Conservation (phyloP, 2,113 vertebrate species). For the Rhea pennata region DNA sequence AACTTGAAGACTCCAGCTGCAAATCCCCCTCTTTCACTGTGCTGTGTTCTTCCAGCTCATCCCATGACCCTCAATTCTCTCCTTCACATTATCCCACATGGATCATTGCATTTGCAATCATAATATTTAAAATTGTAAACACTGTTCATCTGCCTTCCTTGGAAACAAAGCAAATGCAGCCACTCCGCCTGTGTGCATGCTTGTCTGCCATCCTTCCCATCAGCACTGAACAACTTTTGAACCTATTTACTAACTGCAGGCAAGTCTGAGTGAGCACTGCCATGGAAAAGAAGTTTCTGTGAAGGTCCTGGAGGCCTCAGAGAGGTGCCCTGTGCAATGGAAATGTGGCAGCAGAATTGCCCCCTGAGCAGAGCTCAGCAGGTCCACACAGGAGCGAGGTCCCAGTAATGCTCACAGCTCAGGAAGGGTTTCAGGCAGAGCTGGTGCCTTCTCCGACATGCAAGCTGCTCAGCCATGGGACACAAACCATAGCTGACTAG, state of each 20-base stretch:
- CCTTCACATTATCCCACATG: neutral
- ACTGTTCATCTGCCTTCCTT: neutral
- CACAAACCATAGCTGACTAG: neutral
- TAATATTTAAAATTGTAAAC: neutral
- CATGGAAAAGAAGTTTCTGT: neutral
- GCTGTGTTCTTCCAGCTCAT: neutral
- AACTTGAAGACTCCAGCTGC: neutral
- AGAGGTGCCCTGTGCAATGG: neutral
- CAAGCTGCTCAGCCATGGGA: neutral
- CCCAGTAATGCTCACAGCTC: neutral
- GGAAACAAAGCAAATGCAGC: neutral
- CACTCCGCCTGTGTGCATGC: rapidly evolving
- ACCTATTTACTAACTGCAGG: rapidly evolving
- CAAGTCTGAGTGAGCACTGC: neutral
- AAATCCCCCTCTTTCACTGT: neutral
- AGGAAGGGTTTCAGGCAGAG: rapidly evolving
- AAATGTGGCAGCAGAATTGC: neutral
- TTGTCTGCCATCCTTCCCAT: neutral
- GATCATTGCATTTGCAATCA: neutral
- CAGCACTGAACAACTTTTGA: neutral
- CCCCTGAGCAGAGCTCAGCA: rapidly evolving
- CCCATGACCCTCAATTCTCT: neutral
- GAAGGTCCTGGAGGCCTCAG: neutral
- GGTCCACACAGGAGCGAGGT: rapidly evolving
- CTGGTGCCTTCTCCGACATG: neutral